phyloP scores from a whole-genome alignment of 2,113 vertebrate genomes.

The Urocitellus parryii region DNA sequence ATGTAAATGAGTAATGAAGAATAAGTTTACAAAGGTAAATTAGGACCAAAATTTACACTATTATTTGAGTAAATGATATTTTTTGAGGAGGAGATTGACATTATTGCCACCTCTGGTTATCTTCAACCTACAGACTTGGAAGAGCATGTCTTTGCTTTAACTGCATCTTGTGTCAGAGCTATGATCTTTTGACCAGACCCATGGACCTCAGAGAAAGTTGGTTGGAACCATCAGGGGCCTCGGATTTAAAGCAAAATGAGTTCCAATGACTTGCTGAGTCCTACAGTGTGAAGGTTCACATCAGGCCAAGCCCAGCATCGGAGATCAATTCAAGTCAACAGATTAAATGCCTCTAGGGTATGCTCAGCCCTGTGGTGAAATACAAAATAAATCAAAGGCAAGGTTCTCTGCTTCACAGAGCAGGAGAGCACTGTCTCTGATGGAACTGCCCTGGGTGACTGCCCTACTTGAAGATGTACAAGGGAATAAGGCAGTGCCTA shows the following conservation, averaged over 20 bases:
- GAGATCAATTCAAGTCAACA: slow-evolving; percentile 77
- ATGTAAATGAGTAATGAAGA: not conserved
- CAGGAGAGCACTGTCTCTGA: not conserved
- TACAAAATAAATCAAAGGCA: slow-evolving; percentile 73
- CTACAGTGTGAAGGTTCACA: slow-evolving; percentile 56
- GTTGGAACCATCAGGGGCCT: slow-evolving; percentile 37
- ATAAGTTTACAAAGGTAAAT: not conserved
- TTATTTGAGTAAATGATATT: not conserved
- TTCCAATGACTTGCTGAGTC: slow-evolving; percentile 53
- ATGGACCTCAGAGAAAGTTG: slow-evolving; percentile 56
- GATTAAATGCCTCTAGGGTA: slow-evolving; percentile 72
- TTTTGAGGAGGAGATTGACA: not conserved
- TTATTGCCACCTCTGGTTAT: not conserved
- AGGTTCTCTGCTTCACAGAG: slow-evolving; percentile 44
- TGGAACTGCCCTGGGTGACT: not conserved
- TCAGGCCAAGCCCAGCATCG: slow-evolving; percentile 43
- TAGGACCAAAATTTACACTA: not conserved
- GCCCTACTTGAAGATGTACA: not conserved
- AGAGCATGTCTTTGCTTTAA: slow-evolving; percentile 33
- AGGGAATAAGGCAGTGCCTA: not conserved
- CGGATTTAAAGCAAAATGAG: slow-evolving; percentile 67
- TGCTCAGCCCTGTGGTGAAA: slow-evolving; percentile 65
- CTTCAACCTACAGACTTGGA: slow-evolving; percentile 43
- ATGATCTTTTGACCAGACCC: slow-evolving; percentile 62
- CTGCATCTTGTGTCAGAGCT: slow-evolving; percentile 31